These are phyloP conservation scores for Lordiphosa clarofinis DNA, from an alignment of 1,140 invertebrate genomes.

Conservation along the genomic window DNA sequence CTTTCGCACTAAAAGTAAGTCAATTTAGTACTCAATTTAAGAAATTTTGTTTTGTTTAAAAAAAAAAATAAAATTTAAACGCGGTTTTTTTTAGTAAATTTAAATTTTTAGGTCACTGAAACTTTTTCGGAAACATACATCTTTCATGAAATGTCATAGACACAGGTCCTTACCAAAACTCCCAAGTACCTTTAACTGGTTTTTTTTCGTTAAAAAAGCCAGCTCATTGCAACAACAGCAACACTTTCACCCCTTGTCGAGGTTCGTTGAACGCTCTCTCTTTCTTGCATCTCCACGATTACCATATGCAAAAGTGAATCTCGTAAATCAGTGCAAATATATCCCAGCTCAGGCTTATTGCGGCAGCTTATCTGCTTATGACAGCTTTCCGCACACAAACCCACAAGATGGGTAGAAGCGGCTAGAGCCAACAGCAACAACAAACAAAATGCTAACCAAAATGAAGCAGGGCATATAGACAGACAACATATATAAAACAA, in stretches of 20 bases:
- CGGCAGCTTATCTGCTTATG: slow-evolving; percentile 79
- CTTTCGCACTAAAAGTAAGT: too few relatives aligned
- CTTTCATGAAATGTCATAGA: too few relatives aligned
- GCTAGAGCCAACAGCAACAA: not conserved
- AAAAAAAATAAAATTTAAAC: too few relatives aligned
- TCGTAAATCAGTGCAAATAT: slow-evolving; percentile 79
- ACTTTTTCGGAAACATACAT: too few relatives aligned
- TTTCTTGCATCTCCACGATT: slow-evolving; percentile 34
- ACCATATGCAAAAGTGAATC: slow-evolving; percentile 78
- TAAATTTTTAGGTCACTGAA: too few relatives aligned
- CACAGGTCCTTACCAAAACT: not conserved
- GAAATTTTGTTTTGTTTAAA: too few relatives aligned
- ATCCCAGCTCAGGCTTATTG: slow-evolving; percentile 77
- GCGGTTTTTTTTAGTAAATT: too few relatives aligned
- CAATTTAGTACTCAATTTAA: too few relatives aligned
- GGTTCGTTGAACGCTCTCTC: slow-evolving; percentile 61
- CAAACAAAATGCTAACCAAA: slow-evolving; percentile 33
- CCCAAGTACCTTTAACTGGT: not conserved
- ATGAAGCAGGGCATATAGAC: slow-evolving; percentile 58
- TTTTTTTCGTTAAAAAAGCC: too few relatives aligned
- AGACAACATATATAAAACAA: slow-evolving; percentile 74
- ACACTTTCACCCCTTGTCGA: slow-evolving; percentile 25
- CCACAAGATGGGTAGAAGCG: slow-evolving; percentile 2
- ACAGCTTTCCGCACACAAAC: slow-evolving; percentile 67
- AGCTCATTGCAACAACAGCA: not conserved